A percentile compares a stretch with the other conserved stretches of the same genome.
These are phyloP conservation scores for Drosophila serrata DNA, from an alignment of 1,140 invertebrate genomes.

Conservation along the genomic window DNA sequence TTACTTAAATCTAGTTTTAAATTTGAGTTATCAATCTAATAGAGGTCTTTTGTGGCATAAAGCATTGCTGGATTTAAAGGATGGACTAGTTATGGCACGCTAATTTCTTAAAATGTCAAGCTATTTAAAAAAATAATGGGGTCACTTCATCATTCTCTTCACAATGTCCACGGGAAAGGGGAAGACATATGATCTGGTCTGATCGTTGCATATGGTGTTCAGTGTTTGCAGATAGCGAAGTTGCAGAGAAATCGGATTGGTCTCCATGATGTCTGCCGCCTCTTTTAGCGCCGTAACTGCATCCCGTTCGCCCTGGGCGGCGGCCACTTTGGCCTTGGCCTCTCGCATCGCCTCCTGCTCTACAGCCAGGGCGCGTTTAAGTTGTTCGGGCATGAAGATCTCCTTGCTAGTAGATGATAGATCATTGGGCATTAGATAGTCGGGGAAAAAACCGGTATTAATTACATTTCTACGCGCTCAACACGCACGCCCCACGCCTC, in stretches of 20 bases:
- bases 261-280: conserved; percentile 94
- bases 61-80: conserved; percentile 14
- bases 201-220: conserved; percentile 90
- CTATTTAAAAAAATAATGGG: not conserved
- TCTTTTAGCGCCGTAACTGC: conserved; percentile 95
- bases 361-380: conserved; percentile 94
- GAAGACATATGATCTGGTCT: conserved; percentile 62
- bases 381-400: conserved; percentile 92
- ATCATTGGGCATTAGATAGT: not conserved
- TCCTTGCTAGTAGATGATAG: conserved; percentile 90
- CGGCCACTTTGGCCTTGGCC: conserved; percentile 92
- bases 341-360: conserved; percentile 93
- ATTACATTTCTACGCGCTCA: conserved; percentile 97
- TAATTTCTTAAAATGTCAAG: not conserved
- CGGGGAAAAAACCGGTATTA: not conserved
- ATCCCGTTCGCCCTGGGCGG: conserved; percentile 93
- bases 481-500: conserved; percentile 98
- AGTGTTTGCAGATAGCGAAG: conserved; percentile 88
- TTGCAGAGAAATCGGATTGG: conserved; percentile 92
- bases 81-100: conserved; percentile 3
- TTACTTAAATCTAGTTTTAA: not conserved
- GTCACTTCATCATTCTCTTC: conserved; percentile 48
- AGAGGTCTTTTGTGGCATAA: conserved; percentile 7
- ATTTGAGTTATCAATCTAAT: not conserved
- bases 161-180: conserved; percentile 66